Evolutionary conservation across 2,888 invertebrate genomes (phyloP).

Genomic region (Hemaris fuciformis): DNA sequence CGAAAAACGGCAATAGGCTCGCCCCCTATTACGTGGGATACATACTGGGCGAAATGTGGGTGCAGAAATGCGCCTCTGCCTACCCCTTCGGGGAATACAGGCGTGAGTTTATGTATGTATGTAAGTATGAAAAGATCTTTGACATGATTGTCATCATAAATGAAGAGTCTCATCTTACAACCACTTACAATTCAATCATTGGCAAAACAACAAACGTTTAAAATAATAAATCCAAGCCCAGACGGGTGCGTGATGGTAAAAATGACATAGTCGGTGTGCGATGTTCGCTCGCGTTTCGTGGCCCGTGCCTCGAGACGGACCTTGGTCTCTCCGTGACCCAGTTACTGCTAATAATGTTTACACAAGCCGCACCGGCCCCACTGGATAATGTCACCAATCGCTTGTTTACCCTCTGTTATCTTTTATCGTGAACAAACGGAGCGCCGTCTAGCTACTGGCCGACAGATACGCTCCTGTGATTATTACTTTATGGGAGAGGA

Average conservation of each 20-base stretch:
- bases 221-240: not conserved
- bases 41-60: no score
- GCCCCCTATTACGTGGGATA: no score
- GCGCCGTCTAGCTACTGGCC: not conserved
- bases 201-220: no score
- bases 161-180: not conserved
- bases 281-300: not conserved
- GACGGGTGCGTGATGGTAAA: not conserved
- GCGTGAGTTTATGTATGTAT: no score
- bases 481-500: not conserved
- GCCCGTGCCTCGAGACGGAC: slow-evolving; percentile 20
- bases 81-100: no score
- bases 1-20: no score
- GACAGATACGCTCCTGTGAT: not conserved
- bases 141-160: no score
- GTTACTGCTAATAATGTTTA: slow-evolving; percentile 43
- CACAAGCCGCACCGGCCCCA: slow-evolving; percentile 21
- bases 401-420: slow-evolving; percentile 29
- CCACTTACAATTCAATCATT: no score
- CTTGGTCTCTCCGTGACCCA: slow-evolving; percentile 57
- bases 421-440: slow-evolving; percentile 13
- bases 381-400: slow-evolving; percentile 27
- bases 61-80: no score
- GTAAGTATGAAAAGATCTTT: no score
- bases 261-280: not conserved